Evolutionary conservation across 2,888 invertebrate species (phyloP).

Genomic region (Coelopa pilipes): DNA sequence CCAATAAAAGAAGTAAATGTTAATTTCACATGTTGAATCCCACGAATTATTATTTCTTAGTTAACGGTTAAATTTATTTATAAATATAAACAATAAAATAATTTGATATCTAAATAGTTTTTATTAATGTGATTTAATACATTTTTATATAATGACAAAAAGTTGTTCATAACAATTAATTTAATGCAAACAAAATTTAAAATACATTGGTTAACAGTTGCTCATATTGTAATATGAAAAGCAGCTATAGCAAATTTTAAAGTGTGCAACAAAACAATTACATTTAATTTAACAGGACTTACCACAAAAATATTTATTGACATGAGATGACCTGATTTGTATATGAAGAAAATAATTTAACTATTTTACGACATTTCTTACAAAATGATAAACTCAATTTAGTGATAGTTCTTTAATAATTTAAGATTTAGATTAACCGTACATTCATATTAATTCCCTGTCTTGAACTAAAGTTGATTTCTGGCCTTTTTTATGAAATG

Average conservation of each 20-base stretch:
- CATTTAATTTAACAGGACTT: conserved; percentile 27
- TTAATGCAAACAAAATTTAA: conserved; percentile 28
- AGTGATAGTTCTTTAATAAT: background rate
- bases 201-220: conserved; percentile 28
- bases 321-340: conserved; percentile 3
- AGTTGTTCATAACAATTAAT: conserved; percentile 37
- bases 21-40: no score
- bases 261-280: conserved; percentile 14
- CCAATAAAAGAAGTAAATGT: background rate
- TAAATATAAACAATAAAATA: background rate
- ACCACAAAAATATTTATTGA: conserved; percentile 14
- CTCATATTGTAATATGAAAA: background rate
- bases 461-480: background rate
- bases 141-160: conserved; percentile 37
- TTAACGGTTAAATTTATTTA: background rate
- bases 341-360: conserved; percentile 11
- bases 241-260: conserved; percentile 1
- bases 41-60: background rate
- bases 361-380: conserved; percentile 29
- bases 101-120: conserved; percentile 35
- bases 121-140: conserved; percentile 34
- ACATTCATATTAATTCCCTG: conserved; percentile 16
- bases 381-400: conserved; percentile 23
- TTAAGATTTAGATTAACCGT: conserved; percentile 14
- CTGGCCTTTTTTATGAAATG: background rate